These are phyloP conservation scores for Peucedramus taeniatus DNA, from an alignment of 2,113 vertebrate genomes.

Conservation along the genomic window DNA sequence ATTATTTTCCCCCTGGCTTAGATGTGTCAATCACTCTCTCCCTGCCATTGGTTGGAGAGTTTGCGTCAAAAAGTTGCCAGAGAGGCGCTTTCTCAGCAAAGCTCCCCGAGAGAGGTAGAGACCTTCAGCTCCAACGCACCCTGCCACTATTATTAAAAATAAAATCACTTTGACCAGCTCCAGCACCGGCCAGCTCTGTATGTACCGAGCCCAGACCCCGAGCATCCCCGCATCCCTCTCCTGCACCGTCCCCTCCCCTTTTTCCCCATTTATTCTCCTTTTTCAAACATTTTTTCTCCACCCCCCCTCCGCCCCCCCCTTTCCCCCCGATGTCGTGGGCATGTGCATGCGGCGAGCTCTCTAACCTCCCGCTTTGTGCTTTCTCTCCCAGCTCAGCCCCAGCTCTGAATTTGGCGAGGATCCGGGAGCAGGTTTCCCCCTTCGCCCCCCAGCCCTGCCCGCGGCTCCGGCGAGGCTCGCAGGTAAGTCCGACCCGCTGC, in stretches of 20 bases:
- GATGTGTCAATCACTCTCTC: conserved; percentile 89
- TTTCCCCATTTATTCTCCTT: conserved; percentile 36
- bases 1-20: conserved; percentile 82
- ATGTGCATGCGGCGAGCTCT: conserved; percentile 58
- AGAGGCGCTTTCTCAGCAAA: conserved; percentile 91
- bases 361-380: conserved; percentile 72
- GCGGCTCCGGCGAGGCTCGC: conserved; percentile 27
- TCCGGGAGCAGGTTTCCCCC: conserved; percentile 18
- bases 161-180: conserved; percentile 63
- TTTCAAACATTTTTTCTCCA: neutral
- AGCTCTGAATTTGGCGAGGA: conserved; percentile 56
- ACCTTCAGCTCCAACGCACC: conserved; percentile 81
- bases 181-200: conserved; percentile 66
- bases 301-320: neutral
- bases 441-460: neutral
- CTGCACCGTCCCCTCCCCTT: conserved; percentile 17
- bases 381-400: conserved; percentile 69
- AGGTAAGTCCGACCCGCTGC: conserved; percentile 66
- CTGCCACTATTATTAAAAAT: conserved; percentile 73
- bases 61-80: conserved; percentile 98
- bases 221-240: conserved; percentile 25
- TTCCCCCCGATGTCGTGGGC: neutral
- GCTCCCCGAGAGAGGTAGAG: conserved; percentile 86
- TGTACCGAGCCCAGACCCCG: conserved; percentile 53
- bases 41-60: conserved; percentile 96